Conservation (phyloP, 2,113 vertebrate genomes). For the Phyllopteryx taeniolatus region DNA sequence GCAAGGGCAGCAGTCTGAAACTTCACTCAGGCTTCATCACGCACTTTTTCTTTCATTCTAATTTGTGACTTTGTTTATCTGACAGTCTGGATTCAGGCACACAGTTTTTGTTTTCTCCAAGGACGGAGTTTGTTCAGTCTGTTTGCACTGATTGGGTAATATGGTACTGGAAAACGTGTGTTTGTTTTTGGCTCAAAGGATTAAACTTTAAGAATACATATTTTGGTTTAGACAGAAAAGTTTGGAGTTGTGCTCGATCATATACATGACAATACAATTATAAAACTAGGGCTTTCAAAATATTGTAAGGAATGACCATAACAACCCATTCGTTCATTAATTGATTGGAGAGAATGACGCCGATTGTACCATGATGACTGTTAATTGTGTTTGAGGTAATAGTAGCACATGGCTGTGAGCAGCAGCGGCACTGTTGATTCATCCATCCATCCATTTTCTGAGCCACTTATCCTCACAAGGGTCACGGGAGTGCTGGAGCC, state of each 20-base stretch:
- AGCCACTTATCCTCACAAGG: no score
- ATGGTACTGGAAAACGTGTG: constrained; percentile 5
- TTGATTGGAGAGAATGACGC: no score
- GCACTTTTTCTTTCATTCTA: neutral
- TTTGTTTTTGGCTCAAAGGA: constrained; percentile 7
- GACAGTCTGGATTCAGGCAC: constrained; percentile 4
- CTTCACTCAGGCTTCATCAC: neutral
- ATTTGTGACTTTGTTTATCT: constrained; percentile 5
- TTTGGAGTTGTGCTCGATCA: neutral
- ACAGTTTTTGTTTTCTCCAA: constrained; percentile 2
- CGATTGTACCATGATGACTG: no score
- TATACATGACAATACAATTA: neutral
- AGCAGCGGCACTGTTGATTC: no score
- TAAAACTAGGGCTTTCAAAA: neutral
- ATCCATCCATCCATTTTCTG: no score
- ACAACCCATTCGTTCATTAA: no score
- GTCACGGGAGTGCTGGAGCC: no score
- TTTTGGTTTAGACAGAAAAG: neutral
- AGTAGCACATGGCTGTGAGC: no score
- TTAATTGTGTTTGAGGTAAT: no score
- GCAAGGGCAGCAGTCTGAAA: constrained; percentile 6
- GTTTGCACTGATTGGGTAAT: constrained; percentile 14
- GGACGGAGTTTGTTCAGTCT: constrained; percentile 7
- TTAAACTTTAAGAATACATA: constrained; percentile 10
- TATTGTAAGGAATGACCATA: neutral